Conservation (phyloP, 2,797 vertebrate species). For the Hephaestus fuliginosus region DNA sequence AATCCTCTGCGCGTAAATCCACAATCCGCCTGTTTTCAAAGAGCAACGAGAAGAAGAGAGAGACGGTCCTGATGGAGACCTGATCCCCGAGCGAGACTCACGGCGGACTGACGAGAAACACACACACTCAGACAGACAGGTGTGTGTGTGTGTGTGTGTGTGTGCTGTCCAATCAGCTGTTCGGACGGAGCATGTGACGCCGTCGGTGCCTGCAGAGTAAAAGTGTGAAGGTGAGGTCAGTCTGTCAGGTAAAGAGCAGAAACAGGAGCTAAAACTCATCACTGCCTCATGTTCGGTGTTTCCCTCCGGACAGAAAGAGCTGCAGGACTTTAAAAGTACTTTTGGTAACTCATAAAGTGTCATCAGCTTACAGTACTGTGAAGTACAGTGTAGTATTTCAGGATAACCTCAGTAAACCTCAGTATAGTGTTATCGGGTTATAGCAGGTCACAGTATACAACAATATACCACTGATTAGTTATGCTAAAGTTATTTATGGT, state of each 20-base stretch:
- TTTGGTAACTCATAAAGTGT: too few relatives aligned
- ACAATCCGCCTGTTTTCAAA: accelerated
- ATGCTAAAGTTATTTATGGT: too few relatives aligned
- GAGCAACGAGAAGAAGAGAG: not conserved
- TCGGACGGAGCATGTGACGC: conserved; percentile 2
- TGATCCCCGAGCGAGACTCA: not conserved
- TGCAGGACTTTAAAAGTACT: too few relatives aligned
- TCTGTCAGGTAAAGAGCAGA: not conserved
- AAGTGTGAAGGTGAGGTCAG: not conserved
- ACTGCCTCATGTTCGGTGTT: too few relatives aligned
- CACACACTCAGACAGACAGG: conserved; percentile 1
- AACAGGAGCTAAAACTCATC: too few relatives aligned
- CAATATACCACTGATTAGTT: too few relatives aligned
- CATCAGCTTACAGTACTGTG: too few relatives aligned
- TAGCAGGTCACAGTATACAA: too few relatives aligned
- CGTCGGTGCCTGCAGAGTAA: not conserved
- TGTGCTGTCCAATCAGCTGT: conserved; percentile 45
- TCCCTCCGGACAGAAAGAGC: too few relatives aligned
- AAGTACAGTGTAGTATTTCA: too few relatives aligned
- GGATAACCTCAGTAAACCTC: too few relatives aligned
- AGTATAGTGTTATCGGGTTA: too few relatives aligned
- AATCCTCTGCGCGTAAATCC: not conserved
- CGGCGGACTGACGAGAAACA: not conserved
- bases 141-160: conserved; percentile 24
- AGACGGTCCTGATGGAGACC: not conserved